A percentile compares a stretch with the other conserved stretches of the same genome.
Evolutionary conservation across 2,888 invertebrate species (phyloP).

Genomic region (Pseudanteris insignis): DNA sequence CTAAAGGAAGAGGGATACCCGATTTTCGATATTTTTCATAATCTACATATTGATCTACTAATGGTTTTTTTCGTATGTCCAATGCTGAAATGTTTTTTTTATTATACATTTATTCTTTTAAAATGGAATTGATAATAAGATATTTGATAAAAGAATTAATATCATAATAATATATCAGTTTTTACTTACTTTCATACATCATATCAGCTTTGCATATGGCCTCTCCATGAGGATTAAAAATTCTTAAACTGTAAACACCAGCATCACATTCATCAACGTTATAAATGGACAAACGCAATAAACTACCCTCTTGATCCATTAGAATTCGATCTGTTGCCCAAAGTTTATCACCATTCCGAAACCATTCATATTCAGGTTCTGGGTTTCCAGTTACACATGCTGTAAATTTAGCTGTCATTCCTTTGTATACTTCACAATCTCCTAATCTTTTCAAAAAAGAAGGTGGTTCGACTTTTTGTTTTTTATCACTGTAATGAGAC

Average conservation of each 20-base stretch:
- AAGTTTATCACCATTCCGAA: constrained; percentile 79
- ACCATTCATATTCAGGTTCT: constrained; percentile 89
- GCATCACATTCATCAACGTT: constrained; percentile 83
- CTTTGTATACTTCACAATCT: constrained; percentile 85
- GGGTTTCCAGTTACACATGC: constrained; percentile 89
- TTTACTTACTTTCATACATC: constrained; percentile 78
- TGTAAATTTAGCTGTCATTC: constrained; percentile 92
- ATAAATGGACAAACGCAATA: constrained; percentile 82
- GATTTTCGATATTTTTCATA: constrained; percentile 84
- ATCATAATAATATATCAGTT: too few relatives aligned
- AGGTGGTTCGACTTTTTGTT: constrained; percentile 82
- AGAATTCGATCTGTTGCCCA: constrained; percentile 84
- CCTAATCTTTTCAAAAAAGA: constrained; percentile 89
- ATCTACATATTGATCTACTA: constrained; percentile 83
- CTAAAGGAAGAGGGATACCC: constrained; percentile 86
- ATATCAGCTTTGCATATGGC: constrained; percentile 82
- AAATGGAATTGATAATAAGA: too few relatives aligned
- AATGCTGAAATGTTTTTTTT: constrained; percentile 69
- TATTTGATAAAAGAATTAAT: too few relatives aligned
- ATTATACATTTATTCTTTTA: too few relatives aligned
- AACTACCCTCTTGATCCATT: constrained; percentile 84
- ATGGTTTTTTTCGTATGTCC: constrained; percentile 75
- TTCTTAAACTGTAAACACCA: constrained; percentile 84
- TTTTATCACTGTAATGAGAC: constrained; percentile 71
- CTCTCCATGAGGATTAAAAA: constrained; percentile 86